Evolutionary conservation across 2,113 vertebrate genomes (phyloP), one percentile per base, ranked within the genome.

Genomic region (Scatophagus argus): DNA sequence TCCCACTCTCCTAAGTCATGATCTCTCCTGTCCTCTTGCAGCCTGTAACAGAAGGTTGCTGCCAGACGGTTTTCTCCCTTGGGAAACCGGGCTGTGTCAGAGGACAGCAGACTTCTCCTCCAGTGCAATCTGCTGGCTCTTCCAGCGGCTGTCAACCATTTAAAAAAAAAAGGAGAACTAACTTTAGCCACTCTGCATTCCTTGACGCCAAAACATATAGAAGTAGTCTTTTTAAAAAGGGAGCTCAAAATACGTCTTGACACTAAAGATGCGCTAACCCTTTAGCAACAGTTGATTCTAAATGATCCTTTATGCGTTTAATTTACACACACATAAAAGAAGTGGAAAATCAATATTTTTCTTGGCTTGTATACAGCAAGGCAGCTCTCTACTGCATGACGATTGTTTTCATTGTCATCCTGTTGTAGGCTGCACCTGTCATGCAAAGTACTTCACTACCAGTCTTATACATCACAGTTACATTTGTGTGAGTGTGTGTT

Each of bases 1-100:
- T 32, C 23, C 44, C 19, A n/a, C 44, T 46, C 34, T 67, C 68
- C 60, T 46, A 34, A 51, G 49, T 65, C 41, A 39, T 43, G 46
- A 39, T 62, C 0, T 52, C 41, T 62, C 46, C 39, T 31, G 55
- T 44, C 47, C 59, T 25, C 17, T 11, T 68, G 47, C 31, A 56
- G 27, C 29, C 27, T 44, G 31, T 66, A 29, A 0, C 63, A 81
- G 59, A 83, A 74, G 71, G 54, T 74, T 58, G 39, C 72, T 77
- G 73, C 61, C 36, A 32, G 83, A 58, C 6, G 6, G 49, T 47
- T 75, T 36, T 75, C 43, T 61, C 52, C 67, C 73, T 76, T 51
- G 36, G 69, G 70, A 70, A 36, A 16, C 23, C 9, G 25, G 11
- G n/a, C 59, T 61, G n/a, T 70, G 31, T 65, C 38, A 27, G 27